Base-by-base conservation (phyloP, 1,140 invertebrate species). In the Proctacanthus coquilletti region DNA sequence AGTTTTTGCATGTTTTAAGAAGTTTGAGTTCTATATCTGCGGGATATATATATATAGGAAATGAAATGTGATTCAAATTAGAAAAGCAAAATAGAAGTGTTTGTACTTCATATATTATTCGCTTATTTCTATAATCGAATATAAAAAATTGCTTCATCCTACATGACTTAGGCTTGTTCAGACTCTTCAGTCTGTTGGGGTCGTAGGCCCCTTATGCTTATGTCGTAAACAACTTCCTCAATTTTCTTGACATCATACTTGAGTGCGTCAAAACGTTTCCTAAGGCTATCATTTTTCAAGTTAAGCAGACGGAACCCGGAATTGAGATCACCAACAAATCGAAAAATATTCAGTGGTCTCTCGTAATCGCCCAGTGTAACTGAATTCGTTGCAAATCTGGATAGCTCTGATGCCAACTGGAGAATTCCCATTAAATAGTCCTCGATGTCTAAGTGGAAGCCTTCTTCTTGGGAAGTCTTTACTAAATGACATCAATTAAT, bases 241-340 rank as follows among this genome's bases (percentile, higher is more conserved):
- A 92, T 83, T 62, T 93, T 94, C 58, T 93, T 93, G 3, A 93
- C 75, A 50, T 92, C 85, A 51, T 94, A 94, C 50, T 95, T 94
- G 1, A 95, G 62, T 2, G 70, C 80, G 64, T 95, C 91, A 55
- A 85, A 94, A 36, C 80, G 69, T 56, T 91, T 92, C 19, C 89
- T 65, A 11, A 95, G 62, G 17, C 71, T 69, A 54, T 94, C 88
- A 63, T 94, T 95, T 58, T 94, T 94, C 14, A 94, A 66, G 56
- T 91, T 93, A 11, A 95, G 56, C 20, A 94, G 62, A 36, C 73
- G 71, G 58, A 93, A 94, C 8, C 88, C 88, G 17, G 84, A 75
- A 53, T 88, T 87, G 1, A 95, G 50, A 55, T 92, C 80, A 42
- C 76, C 75, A 2, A 94, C 73, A 51, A 94, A 93, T 45, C 75